Conservation (phyloP, 2,113 vertebrate species). For the Myiagra hebetior region DNA sequence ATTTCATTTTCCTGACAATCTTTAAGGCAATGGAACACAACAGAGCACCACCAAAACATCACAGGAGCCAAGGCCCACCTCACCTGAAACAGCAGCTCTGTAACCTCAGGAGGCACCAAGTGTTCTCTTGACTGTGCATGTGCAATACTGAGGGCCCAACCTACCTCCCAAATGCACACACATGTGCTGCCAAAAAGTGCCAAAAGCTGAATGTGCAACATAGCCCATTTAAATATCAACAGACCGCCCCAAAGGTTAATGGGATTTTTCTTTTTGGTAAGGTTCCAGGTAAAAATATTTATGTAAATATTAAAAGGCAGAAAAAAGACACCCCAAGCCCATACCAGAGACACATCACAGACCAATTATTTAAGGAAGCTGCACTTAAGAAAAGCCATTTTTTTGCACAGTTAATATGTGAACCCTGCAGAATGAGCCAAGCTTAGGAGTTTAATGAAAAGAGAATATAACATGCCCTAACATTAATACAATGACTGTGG, state of each 20-base stretch:
- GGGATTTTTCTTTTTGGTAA: neutral
- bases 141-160: neutral
- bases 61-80: neutral
- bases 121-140: neutral
- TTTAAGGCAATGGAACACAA: neutral
- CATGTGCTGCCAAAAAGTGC: neutral
- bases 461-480: neutral
- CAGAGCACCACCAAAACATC: neutral
- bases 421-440: neutral
- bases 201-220: neutral
- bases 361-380: neutral
- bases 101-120: neutral
- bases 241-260: neutral
- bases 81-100: neutral
- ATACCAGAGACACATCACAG: neutral
- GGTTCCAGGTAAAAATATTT: neutral
- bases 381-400: neutral
- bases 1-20: neutral
- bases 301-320: neutral
- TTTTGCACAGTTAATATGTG: neutral
- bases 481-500: neutral
- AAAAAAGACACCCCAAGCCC: neutral
- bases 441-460: neutral
- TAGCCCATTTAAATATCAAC: neutral
- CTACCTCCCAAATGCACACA: neutral